Evolutionary conservation across 1,140 invertebrate genomes (phyloP).

Genomic region (Macrobrachium nipponense): DNA sequence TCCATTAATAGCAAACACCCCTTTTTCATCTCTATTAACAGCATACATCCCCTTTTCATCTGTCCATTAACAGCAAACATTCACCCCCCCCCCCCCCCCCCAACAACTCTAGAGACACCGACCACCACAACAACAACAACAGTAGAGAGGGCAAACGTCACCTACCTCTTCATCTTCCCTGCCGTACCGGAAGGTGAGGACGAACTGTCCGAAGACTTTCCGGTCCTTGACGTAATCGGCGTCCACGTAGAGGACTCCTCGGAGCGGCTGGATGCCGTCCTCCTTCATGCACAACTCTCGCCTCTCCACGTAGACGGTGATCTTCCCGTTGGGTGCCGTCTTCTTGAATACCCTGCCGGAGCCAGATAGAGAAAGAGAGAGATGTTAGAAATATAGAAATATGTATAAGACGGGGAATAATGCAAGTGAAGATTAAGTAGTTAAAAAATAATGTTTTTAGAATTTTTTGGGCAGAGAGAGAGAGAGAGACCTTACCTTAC

Average conservation of each 20-base stretch:
- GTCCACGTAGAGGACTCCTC: slow-evolving; percentile 61
- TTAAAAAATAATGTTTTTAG: too few species aligned
- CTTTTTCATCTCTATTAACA: too few species aligned
- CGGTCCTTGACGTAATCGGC: slow-evolving; percentile 85
- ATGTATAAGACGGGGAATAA: background rate
- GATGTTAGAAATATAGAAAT: background rate
- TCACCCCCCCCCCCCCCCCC: too few species aligned
- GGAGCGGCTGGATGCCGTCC: slow-evolving; percentile 47
- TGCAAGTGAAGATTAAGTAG: background rate
- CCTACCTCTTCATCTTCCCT: slow-evolving; percentile 95
- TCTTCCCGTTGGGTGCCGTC: slow-evolving; percentile 91
- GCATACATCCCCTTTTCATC: too few species aligned
- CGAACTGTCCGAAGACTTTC: slow-evolving; percentile 91
- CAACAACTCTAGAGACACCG: background rate
- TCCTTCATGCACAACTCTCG: slow-evolving; percentile 84
- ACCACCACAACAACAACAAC: background rate
- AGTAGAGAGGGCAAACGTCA: background rate
- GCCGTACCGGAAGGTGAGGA: slow-evolving; percentile 97
- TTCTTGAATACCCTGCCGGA: slow-evolving; percentile 97
- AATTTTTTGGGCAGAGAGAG: too few species aligned
- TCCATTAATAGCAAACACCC: too few species aligned
- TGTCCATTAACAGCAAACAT: background rate
- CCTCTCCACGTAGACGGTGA: slow-evolving; percentile 94
- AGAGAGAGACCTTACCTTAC: too few species aligned
- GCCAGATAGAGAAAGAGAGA: slow-evolving; percentile 66